These are phyloP conservation scores for Erethizon dorsatum DNA, from an alignment of 2,797 vertebrate genomes.

Conservation along the genomic window DNA sequence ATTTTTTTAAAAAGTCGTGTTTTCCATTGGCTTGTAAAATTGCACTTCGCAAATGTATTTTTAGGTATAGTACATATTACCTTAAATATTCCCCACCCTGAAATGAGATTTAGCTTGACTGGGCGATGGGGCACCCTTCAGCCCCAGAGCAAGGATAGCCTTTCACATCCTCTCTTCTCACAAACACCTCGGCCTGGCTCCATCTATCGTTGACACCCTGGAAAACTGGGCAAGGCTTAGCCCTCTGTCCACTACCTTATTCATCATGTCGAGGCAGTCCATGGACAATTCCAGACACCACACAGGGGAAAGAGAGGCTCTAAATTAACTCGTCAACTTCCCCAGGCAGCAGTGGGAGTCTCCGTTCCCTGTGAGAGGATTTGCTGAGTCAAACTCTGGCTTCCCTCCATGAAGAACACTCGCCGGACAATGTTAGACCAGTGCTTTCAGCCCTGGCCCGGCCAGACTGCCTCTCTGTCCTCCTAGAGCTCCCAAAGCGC, in stretches of 20 bases:
- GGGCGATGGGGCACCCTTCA: neutral
- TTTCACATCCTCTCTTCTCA: constrained; percentile 57
- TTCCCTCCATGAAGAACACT: neutral
- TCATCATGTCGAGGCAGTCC: constrained; percentile 27
- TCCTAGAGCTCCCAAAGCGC: neutral
- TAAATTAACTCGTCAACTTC: constrained; percentile 55
- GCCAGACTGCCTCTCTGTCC: neutral
- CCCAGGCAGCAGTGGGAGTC: neutral
- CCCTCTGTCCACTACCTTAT: constrained; percentile 55
- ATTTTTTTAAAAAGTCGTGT: constrained; percentile 6
- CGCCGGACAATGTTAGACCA: neutral
- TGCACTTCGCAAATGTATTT: constrained; percentile 9
- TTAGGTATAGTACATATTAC: neutral
- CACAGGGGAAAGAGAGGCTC: neutral
- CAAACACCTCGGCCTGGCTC: neutral
- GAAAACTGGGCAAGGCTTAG: constrained; percentile 34
- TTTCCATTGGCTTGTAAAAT: constrained; percentile 21
- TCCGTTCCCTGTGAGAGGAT: neutral
- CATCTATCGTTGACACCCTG: constrained; percentile 51
- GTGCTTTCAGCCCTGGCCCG: neutral
- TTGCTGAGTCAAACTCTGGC: constrained; percentile 54
- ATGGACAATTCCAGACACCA: constrained; percentile 20
- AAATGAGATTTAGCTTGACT: neutral
- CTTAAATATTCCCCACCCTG: neutral
- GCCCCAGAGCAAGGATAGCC: neutral